phyloP scores from a whole-genome alignment of 2,797 vertebrate genomes.

The Molossus alvarezi region DNA sequence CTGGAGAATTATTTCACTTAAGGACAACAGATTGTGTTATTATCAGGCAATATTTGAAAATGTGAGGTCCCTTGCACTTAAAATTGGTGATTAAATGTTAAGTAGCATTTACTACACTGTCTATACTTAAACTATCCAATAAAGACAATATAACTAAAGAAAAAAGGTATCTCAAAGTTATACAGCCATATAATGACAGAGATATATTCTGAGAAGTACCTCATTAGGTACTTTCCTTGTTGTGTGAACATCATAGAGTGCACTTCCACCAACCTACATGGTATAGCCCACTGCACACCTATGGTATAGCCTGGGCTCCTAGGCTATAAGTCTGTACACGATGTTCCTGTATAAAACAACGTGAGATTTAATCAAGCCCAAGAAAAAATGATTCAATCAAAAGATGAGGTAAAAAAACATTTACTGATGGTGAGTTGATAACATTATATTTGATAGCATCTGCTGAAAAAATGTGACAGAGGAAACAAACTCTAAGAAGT shows the following conservation, averaged over 20 bases:
- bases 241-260: too few relatives aligned
- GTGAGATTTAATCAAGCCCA: not conserved
- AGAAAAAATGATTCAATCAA: not conserved
- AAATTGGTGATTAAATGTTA: slow-evolving; percentile 55
- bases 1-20: not conserved
- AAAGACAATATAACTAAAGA: not conserved
- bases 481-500: not conserved
- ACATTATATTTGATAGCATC: not conserved
- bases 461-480: not conserved
- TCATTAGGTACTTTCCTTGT: too few relatives aligned
- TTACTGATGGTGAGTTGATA: not conserved
- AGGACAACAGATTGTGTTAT: slow-evolving; percentile 46
- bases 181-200: not conserved
- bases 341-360: too few relatives aligned
- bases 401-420: not conserved
- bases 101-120: not conserved
- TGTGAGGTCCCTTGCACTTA: slow-evolving; percentile 33
- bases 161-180: not conserved
- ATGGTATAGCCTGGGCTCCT: too few relatives aligned
- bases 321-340: too few relatives aligned
- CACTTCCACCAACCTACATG: too few relatives aligned
- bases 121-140: slow-evolving; percentile 43
- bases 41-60: slow-evolving; percentile 48
- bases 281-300: too few relatives aligned
- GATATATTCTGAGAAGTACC: too few relatives aligned